Evolutionary conservation across 2,113 vertebrate species (phyloP), one percentile per base, ranked within the genome.

Genomic region (Oryzias melastigma): DNA sequence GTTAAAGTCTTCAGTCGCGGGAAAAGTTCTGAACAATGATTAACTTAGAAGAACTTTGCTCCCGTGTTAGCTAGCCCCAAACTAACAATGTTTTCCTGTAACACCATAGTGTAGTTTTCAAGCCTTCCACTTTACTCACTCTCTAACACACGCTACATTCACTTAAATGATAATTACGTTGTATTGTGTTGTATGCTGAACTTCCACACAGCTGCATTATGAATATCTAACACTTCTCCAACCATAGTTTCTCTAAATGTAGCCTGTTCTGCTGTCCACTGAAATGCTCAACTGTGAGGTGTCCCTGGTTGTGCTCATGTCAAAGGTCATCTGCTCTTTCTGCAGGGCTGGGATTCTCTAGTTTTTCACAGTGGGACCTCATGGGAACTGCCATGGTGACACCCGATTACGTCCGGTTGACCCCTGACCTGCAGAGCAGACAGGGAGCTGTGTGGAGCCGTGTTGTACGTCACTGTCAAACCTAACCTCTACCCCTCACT

Each of bases 401-500:
- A 17, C 91, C 94, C 4, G 95, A 98, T 52, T 82, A 94, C 43
- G 90, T 97, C 54, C 92, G 96, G 25, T 93, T 98, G 64, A 98
- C 96, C 4, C 95, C 95, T 12, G 96, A 98, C 79, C 68, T 91
- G 82, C 96, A 96, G 88, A 97, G 95, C 92, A 91, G 95, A 88
- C 94, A 95, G 79, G 96, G 96, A 45, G 95, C 94, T 1, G 91
- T 98, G 20, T 98, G 96, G 96, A 96, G 95, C 83, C 90, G 95
- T 5, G 88, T 95, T 74, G 96, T 98, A 91, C 94, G 95, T 91
- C 24, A 14, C 59, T 20, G 18, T 27, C 45, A 44, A 61, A 49
- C 52, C 66, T 49, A 19, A 51, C 41, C 12, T 47, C 20, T 15
- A 22, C 19, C 18, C 44, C 43, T 47, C 20, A 59, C 27, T 15